A percentile compares a stretch with the other conserved stretches of the same genome.
Conservation (phyloP, 2,113 vertebrate genomes). For the Silurus asotus region DNA sequence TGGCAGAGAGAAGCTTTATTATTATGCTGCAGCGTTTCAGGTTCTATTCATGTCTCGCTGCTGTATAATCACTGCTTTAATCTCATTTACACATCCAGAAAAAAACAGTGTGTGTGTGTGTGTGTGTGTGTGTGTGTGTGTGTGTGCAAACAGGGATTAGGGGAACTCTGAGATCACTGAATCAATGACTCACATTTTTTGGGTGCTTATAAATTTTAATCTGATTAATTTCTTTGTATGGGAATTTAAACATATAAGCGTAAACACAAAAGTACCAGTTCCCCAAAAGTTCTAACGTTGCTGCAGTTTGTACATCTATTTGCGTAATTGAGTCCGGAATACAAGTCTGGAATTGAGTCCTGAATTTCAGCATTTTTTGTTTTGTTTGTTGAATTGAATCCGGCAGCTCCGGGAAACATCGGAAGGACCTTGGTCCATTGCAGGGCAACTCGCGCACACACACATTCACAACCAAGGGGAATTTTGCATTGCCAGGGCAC, state of each 20-base stretch:
- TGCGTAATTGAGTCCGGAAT: too few species aligned
- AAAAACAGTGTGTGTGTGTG: constrained; percentile 29
- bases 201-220: background rate
- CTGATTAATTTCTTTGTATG: background rate
- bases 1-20: constrained; percentile 16
- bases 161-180: constrained; percentile 16
- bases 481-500: background rate
- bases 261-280: too few species aligned
- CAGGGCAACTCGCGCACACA: background rate
- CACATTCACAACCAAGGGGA: background rate
- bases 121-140: background rate
- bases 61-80: constrained; percentile 52
- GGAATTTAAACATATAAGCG: background rate
- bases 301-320: background rate
- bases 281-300: too few species aligned
- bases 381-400: background rate
- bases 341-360: background rate
- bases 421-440: background rate
- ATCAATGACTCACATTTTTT: background rate
- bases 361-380: background rate
- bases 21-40: constrained; percentile 25
- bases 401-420: background rate
- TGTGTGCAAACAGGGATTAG: constrained; percentile 12
- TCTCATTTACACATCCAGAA: constrained; percentile 44
- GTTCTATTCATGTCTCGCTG: constrained; percentile 34